Percentiles rank a stretch among this genome's conserved stretches.
Conservation (phyloP, 92 coral and sea anemone species). For the Zoanthus sansibaricus region DNA sequence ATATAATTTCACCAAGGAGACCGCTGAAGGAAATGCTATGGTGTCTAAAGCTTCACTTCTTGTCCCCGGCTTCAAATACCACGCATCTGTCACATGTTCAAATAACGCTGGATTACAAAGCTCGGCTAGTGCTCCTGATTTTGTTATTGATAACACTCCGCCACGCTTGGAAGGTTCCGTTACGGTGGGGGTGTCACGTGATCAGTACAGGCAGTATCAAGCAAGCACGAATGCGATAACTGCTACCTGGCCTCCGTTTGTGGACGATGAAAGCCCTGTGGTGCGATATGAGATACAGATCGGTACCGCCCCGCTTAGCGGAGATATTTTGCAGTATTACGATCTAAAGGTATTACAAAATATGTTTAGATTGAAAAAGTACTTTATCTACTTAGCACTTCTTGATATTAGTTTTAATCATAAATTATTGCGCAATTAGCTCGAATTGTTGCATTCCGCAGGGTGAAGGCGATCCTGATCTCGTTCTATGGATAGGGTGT, state of each 20-base stretch:
- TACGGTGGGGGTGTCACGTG: constrained; percentile 63
- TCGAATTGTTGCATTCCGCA: too few relatives aligned
- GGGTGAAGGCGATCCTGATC: too few relatives aligned
- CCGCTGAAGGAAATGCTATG: constrained; percentile 39
- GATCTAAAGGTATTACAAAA: constrained; percentile 42
- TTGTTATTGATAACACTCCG: constrained; percentile 75
- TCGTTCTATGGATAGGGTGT: too few relatives aligned
- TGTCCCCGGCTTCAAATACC: constrained; percentile 52
- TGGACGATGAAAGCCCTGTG: constrained; percentile 78
- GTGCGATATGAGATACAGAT: constrained; percentile 70
- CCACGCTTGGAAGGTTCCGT: constrained; percentile 65
- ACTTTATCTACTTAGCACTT: too few relatives aligned
- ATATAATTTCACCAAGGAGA: constrained; percentile 1
- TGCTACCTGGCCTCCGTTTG: constrained; percentile 75
- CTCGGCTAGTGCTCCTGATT: constrained; percentile 50
- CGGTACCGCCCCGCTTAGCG: constrained; percentile 62
- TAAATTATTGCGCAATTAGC: too few relatives aligned
- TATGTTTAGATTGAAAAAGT: too few relatives aligned
- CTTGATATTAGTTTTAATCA: too few relatives aligned
- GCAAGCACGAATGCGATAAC: constrained; percentile 50
- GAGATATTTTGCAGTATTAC: constrained; percentile 60
- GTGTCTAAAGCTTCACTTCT: constrained; percentile 26
- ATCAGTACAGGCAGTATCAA: constrained; percentile 62
- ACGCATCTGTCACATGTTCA: constrained; percentile 55
- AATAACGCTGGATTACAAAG: constrained; percentile 76